phyloP scores from a whole-genome alignment of 2,113 vertebrate genomes.

The Neotragus pygmaeus region DNA sequence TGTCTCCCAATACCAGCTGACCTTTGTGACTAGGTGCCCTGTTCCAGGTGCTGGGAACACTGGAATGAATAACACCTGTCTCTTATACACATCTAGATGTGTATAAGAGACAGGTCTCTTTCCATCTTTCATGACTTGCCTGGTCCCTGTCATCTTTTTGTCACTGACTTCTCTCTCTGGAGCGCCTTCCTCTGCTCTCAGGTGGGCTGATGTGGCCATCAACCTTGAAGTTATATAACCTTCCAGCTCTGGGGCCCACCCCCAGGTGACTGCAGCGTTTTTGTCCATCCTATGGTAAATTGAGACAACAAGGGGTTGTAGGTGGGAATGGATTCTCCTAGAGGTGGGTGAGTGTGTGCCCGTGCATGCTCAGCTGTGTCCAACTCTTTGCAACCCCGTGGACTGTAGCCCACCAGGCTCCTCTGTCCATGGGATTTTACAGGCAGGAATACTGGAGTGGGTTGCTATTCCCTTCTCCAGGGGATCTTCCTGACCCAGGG shows the following conservation, averaged over 20 bases:
- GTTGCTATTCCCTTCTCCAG: neutral
- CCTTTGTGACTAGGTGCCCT: neutral
- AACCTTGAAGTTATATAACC: neutral
- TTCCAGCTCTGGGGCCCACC: neutral
- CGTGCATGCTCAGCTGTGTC: neutral
- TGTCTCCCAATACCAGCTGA: neutral
- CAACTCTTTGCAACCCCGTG: neutral
- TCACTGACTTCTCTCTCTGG: neutral
- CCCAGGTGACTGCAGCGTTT: neutral
- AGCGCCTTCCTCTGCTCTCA: neutral
- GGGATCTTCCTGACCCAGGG: neutral
- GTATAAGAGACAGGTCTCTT: too few relatives aligned
- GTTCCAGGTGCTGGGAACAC: neutral
- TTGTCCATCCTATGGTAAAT: neutral
- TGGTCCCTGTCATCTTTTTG: neutral
- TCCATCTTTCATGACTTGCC: neutral
- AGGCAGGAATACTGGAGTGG: neutral
- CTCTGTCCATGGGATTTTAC: neutral
- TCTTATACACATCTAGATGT: too few relatives aligned
- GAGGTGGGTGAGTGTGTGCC: neutral
- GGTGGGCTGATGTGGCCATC: neutral
- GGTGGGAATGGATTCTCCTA: neutral
- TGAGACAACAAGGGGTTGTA: neutral
- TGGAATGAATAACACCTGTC: constrained; percentile 11
- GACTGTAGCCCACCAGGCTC: neutral